phyloP scores from a whole-genome alignment of 2,888 invertebrate genomes.

The Rapana venosa region DNA sequence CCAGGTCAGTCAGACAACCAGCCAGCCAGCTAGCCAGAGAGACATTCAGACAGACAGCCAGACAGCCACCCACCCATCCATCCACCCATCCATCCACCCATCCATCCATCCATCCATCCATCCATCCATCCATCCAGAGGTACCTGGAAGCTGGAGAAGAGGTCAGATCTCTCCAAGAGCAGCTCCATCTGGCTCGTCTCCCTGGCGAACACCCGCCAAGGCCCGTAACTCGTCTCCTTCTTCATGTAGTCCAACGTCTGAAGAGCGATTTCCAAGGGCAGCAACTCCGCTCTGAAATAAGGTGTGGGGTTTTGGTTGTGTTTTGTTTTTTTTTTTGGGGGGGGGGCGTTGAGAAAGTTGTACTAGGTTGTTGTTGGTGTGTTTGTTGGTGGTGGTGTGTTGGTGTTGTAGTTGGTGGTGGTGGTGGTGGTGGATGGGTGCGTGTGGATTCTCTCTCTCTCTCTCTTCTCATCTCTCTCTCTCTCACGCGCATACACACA shows the following conservation, averaged over 20 bases:
- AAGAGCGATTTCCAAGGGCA: conserved; percentile 34
- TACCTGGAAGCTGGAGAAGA: conserved; percentile 35
- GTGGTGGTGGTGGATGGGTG: too few relatives aligned
- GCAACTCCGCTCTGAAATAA: conserved; percentile 7
- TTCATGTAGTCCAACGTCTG: conserved; percentile 41
- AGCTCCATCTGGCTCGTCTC: conserved; percentile 25
- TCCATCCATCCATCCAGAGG: too few relatives aligned
- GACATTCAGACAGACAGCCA: not conserved
- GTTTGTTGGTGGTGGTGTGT: too few relatives aligned
- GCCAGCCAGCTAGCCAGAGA: not conserved
- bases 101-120: too few relatives aligned
- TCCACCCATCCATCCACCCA: too few relatives aligned
- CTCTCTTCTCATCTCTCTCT: not conserved
- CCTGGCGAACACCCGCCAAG: conserved; percentile 34
- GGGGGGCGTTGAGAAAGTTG: too few relatives aligned
- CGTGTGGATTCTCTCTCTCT: not conserved
- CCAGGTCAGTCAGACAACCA: not conserved
- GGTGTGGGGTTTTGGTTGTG: too few relatives aligned
- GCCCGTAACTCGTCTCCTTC: conserved; percentile 34
- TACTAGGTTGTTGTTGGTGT: too few relatives aligned
- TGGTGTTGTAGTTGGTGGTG: too few relatives aligned
- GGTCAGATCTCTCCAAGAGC: conserved; percentile 30
- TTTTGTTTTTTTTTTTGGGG: too few relatives aligned
- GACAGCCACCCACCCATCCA: too few relatives aligned
- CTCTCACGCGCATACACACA: too few relatives aligned